phyloP scores from a whole-genome alignment of 1,140 invertebrate species.

The Drosophila athabasca region DNA sequence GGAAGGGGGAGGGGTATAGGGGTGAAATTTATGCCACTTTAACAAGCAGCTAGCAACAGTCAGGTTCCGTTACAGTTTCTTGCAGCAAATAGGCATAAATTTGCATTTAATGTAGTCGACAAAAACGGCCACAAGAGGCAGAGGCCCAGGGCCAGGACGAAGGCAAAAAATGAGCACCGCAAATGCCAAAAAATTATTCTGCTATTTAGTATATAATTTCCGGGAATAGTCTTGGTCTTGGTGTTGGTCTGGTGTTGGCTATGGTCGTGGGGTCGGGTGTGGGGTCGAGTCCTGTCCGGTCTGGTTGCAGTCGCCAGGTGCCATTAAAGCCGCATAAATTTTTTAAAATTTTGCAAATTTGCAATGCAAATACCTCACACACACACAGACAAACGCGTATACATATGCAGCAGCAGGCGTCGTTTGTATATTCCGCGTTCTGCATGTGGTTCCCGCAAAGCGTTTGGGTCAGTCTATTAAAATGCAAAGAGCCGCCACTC shows the following conservation, averaged over 20 bases:
- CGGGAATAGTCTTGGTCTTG: conserved; percentile 31
- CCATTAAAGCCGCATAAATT: conserved; percentile 78
- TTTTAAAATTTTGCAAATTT: conserved; percentile 76
- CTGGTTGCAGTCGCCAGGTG: conserved; percentile 62
- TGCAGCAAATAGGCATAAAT: conserved; percentile 76
- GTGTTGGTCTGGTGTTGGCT: conserved; percentile 6
- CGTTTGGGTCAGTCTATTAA: conserved; percentile 81
- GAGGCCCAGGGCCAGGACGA: not conserved
- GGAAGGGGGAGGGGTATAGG: not conserved
- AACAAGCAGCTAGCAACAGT: conserved; percentile 61
- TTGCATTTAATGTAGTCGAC: conserved; percentile 75
- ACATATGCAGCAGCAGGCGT: conserved; percentile 12
- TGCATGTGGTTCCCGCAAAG: conserved; percentile 64
- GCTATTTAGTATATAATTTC: conserved; percentile 82
- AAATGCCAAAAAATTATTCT: conserved; percentile 79
- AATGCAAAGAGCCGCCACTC: conserved; percentile 62
- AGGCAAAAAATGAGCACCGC: conserved; percentile 36
- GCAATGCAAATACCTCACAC: conserved; percentile 65
- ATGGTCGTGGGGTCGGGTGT: conserved; percentile 7
- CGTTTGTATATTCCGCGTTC: conserved; percentile 64
- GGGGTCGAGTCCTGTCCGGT: conserved; percentile 5
- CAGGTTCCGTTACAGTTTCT: conserved; percentile 74
- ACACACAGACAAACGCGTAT: conserved; percentile 29
- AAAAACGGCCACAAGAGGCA: conserved; percentile 33
- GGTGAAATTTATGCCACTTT: conserved; percentile 70